These are phyloP conservation scores for Oscheius myriophilus DNA, from an alignment of 2,888 invertebrate genomes.

Conservation along the genomic window DNA sequence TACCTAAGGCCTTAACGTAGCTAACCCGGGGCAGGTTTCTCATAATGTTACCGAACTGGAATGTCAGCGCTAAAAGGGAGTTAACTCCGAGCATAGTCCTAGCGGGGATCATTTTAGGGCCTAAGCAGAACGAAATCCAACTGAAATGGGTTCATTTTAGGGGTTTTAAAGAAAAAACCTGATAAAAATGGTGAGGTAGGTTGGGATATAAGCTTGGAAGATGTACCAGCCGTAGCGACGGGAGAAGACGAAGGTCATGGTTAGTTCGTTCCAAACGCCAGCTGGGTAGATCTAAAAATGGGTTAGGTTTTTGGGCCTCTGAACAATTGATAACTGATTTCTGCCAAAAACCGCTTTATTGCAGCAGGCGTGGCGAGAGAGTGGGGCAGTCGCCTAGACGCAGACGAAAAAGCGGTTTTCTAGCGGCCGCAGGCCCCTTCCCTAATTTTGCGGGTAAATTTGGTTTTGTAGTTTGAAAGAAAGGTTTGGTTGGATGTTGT, in stretches of 20 bases:
- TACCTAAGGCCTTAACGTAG: conserved; percentile 59
- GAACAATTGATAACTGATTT: no score
- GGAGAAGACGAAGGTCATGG: conserved; percentile 66
- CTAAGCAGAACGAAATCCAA: conserved; percentile 64
- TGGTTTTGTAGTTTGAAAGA: no score
- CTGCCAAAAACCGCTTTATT: no score
- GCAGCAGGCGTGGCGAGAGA: no score
- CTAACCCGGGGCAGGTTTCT: conserved; percentile 65
- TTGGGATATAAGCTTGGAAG: conserved; percentile 70
- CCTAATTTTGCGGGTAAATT: no score
- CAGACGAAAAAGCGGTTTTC: no score
- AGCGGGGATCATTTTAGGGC: conserved; percentile 66
- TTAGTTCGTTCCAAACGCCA: conserved; percentile 69
- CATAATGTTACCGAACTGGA: conserved; percentile 69
- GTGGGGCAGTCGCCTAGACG: no score
- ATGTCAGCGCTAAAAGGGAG: conserved; percentile 59
- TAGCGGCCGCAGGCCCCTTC: no score
- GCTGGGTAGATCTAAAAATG: conserved; percentile 62
- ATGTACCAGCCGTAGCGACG: conserved; percentile 70
- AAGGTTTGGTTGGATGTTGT: no score
- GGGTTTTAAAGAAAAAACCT: conserved; percentile 38
- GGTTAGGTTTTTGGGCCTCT: background rate
- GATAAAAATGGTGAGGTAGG: conserved; percentile 70
- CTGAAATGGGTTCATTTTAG: conserved; percentile 37
- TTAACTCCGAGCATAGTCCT: conserved; percentile 68